These are phyloP conservation scores for Seira ritae DNA, from an alignment of 2,888 invertebrate species.

Conservation along the genomic window DNA sequence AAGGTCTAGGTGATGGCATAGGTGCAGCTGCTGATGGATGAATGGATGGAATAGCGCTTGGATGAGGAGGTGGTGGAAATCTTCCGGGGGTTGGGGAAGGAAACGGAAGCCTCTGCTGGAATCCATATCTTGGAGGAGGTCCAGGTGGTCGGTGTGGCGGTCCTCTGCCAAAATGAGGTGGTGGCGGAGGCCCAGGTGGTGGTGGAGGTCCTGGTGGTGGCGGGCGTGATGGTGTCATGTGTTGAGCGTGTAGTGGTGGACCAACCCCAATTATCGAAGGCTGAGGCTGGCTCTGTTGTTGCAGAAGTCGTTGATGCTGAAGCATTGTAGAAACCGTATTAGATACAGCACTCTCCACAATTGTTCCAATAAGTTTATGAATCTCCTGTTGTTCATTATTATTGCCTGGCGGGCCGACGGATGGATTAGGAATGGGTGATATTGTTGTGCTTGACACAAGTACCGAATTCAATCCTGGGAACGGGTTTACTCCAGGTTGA, in stretches of 20 bases:
- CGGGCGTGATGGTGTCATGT: slow-evolving; percentile 23
- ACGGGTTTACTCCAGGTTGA: slow-evolving; percentile 12
- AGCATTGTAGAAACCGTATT: slow-evolving; percentile 48
- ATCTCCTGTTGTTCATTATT: slow-evolving; percentile 48
- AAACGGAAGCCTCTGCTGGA: slow-evolving; percentile 33
- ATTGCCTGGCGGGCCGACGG: slow-evolving; percentile 29
- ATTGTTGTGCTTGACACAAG: slow-evolving; percentile 37
- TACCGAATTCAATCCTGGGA: background rate
- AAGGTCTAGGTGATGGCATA: slow-evolving; percentile 2
- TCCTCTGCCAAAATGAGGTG: slow-evolving; percentile 33
- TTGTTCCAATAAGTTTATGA: slow-evolving; percentile 69
- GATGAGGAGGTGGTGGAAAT: slow-evolving; percentile 17
- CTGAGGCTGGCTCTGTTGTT: slow-evolving; percentile 41
- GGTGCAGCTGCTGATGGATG: slow-evolving; percentile 9
- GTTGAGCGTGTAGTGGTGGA: slow-evolving; percentile 43
- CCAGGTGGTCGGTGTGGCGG: slow-evolving; percentile 14
- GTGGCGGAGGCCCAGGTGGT: slow-evolving; percentile 34
- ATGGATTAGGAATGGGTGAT: slow-evolving; percentile 20
- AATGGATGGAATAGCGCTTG: background rate
- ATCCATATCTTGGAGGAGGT: slow-evolving; percentile 36
- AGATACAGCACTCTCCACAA: slow-evolving; percentile 58
- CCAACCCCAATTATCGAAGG: slow-evolving; percentile 38
- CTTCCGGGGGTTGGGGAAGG: slow-evolving; percentile 24
- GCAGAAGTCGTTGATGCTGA: slow-evolving; percentile 45
- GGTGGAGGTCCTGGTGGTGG: slow-evolving; percentile 38